phyloP scores from a whole-genome alignment of 2,113 vertebrate species.

The Craseonycteris thonglongyai region DNA sequence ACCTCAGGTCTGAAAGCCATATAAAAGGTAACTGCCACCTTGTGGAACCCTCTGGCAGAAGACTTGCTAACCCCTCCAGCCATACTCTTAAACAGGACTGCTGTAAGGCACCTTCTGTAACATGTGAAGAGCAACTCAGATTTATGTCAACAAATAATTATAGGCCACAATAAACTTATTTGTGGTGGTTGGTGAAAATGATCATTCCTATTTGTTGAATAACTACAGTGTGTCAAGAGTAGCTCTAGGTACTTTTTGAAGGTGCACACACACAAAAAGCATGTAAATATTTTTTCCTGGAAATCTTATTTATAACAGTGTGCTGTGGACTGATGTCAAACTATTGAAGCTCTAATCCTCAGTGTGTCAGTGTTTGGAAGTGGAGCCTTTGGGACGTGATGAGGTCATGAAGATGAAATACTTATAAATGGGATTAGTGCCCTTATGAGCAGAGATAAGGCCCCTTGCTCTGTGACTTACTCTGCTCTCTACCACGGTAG shows the following conservation, averaged over 20 bases:
- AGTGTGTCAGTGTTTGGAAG: not conserved
- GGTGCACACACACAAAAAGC: not conserved
- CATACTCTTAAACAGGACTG: not conserved
- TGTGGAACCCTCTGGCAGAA: not conserved
- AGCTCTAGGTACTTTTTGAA: not conserved
- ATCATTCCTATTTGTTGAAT: not conserved
- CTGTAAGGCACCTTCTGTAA: not conserved
- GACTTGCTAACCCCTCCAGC: not conserved
- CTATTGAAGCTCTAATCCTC: not conserved
- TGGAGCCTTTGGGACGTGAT: not conserved
- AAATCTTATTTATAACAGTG: not conserved
- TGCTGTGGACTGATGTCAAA: not conserved
- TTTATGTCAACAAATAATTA: not conserved
- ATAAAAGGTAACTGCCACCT: not conserved
- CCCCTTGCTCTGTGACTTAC: not conserved
- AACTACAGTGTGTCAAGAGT: not conserved
- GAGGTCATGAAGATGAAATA: not conserved
- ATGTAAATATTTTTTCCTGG: not conserved
- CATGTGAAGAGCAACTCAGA: not conserved
- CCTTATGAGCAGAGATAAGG: not conserved
- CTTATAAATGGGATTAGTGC: not conserved
- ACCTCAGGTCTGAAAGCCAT: not conserved
- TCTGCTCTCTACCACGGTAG: too few relatives aligned
- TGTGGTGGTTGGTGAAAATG: not conserved
- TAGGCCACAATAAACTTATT: not conserved